phyloP scores from a whole-genome alignment of 2,888 invertebrate genomes.

The Crossocerus cetratus region DNA sequence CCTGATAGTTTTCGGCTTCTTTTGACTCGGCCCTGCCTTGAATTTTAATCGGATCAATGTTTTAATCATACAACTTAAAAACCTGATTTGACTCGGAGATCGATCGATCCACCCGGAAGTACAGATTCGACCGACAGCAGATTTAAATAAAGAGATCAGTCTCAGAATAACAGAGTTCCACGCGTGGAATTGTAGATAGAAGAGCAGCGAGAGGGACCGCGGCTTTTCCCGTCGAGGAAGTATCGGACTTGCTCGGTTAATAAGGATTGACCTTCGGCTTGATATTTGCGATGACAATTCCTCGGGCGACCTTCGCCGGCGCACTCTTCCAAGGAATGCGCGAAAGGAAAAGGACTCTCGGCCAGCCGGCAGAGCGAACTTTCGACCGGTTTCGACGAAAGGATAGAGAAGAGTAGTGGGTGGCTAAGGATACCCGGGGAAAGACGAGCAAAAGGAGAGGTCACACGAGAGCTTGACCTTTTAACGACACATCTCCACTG shows the following conservation, averaged over 20 bases:
- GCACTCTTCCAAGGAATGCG: slow-evolving; percentile 36
- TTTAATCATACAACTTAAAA: no score
- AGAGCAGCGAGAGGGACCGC: no score
- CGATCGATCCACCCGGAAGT: no score
- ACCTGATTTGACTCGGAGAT: no score
- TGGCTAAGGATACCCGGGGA: slow-evolving; percentile 19
- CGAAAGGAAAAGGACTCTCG: slow-evolving; percentile 44
- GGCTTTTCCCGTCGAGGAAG: background rate
- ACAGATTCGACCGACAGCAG: no score
- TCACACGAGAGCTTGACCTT: slow-evolving; percentile 62
- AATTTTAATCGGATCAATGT: no score
- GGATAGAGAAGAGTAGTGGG: slow-evolving; percentile 22
- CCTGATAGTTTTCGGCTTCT: no score
- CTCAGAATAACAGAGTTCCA: no score
- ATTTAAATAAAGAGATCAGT: no score
- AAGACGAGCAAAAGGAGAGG: slow-evolving; percentile 46
- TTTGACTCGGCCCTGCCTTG: no score
- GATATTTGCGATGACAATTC: slow-evolving; percentile 29
- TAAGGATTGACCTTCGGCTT: slow-evolving; percentile 35
- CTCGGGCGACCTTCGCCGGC: slow-evolving; percentile 32
- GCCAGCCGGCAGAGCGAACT: slow-evolving; percentile 33
- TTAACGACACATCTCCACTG: slow-evolving; percentile 20
- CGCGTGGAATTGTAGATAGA: no score
- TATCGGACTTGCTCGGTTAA: background rate
- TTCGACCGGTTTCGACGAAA: slow-evolving; percentile 20